A percentile compares a stretch with the other conserved stretches of the same genome.
Conservation (phyloP, 2,888 invertebrate species). For the Magallana nippona region DNA sequence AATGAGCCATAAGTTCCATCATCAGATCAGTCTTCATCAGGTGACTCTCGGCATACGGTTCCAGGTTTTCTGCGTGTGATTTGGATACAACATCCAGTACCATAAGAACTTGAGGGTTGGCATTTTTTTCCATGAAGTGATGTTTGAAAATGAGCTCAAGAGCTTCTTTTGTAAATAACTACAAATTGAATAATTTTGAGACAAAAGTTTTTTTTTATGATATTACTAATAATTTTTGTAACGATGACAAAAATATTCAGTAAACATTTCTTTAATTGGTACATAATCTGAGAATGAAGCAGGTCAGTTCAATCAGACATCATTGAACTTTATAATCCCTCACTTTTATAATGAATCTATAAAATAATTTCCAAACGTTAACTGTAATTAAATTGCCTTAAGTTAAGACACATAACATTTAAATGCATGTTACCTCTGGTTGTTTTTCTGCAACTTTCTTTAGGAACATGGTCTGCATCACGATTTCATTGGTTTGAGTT, state of each 20-base stretch:
- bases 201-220: not conserved
- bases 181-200: not conserved
- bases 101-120: constrained; percentile 31
- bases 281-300: too few species aligned
- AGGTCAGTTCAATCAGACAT: too few species aligned
- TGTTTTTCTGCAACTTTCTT: constrained; percentile 29
- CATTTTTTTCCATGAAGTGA: not conserved
- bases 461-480: constrained; percentile 17
- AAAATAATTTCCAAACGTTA: too few species aligned
- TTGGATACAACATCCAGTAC: constrained; percentile 3
- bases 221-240: not conserved
- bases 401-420: too few species aligned
- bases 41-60: not conserved
- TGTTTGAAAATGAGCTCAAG: constrained; percentile 34
- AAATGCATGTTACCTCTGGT: constrained; percentile 1
- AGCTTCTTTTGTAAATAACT: constrained; percentile 38
- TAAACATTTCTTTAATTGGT: too few species aligned
- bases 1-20: constrained; percentile 17
- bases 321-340: too few species aligned
- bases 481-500: not conserved
- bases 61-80: constrained; percentile 34
- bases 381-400: too few species aligned
- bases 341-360: too few species aligned
- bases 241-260: too few species aligned
- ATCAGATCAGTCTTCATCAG: constrained; percentile 8